Conservation (phyloP, 2,888 invertebrate species). For the Lasioglossum marginatum region DNA sequence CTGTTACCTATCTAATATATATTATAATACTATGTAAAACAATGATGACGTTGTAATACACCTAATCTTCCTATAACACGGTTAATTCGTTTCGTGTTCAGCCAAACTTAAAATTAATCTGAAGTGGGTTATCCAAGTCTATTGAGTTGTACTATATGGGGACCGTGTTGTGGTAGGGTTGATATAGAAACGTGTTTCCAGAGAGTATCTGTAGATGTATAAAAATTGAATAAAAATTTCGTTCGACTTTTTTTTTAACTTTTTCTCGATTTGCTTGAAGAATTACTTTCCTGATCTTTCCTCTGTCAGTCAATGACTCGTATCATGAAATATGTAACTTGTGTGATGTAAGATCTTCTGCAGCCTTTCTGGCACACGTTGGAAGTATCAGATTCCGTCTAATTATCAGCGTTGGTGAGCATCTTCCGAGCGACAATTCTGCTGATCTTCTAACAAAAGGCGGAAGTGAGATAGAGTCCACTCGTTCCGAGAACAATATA, state of each 20-base stretch:
- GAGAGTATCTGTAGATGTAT: background rate
- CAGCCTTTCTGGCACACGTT: background rate
- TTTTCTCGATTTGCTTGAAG: background rate
- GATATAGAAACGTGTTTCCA: background rate
- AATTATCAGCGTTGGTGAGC: background rate
- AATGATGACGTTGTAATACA: background rate
- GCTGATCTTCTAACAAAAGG: conserved; percentile 50
- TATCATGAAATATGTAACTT: background rate
- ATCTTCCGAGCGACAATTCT: background rate
- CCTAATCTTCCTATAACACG: background rate
- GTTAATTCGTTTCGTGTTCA: background rate
- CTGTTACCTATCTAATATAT: no score
- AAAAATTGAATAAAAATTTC: background rate
- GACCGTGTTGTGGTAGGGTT: background rate
- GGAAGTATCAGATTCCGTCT: background rate
- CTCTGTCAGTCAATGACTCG: background rate
- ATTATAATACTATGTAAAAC: no score
- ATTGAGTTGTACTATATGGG: background rate
- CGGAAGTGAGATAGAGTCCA: conserved; percentile 51
- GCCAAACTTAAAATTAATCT: background rate
- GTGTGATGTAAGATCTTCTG: background rate
- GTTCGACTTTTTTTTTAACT: background rate
- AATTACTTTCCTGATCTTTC: background rate
- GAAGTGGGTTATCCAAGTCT: background rate
- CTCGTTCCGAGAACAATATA: conserved; percentile 57